Conservation (phyloP, 2,113 vertebrate genomes). For the Brachirus orientalis region DNA sequence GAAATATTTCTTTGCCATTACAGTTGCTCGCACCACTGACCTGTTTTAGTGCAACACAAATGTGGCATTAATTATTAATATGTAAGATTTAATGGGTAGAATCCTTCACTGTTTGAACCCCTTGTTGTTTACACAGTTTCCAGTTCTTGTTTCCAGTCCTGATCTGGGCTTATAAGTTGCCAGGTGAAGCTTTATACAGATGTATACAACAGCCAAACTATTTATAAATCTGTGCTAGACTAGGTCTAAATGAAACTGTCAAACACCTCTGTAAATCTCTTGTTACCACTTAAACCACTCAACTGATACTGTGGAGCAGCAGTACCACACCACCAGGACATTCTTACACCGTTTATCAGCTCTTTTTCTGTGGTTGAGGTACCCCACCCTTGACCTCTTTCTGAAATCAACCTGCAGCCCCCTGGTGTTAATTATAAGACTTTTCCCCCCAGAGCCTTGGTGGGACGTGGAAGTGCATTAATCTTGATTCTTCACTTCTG, state of each 20-base stretch:
- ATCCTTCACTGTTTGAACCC: too few relatives aligned
- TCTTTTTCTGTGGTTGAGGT: conserved; percentile 50
- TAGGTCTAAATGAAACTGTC: too few relatives aligned
- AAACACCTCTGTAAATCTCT: too few relatives aligned
- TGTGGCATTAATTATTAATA: too few relatives aligned
- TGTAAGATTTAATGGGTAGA: too few relatives aligned
- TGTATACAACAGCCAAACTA: not conserved
- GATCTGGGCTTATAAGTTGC: not conserved
- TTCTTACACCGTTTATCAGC: conserved; percentile 46
- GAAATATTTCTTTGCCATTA: not conserved
- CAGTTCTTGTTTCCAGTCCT: too few relatives aligned
- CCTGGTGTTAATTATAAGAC: conserved; percentile 81
- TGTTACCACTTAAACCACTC: conserved; percentile 16
- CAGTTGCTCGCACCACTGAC: not conserved
- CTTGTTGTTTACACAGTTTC: too few relatives aligned
- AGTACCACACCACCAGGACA: conserved; percentile 21
- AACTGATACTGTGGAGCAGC: conserved; percentile 36
- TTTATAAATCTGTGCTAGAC: too few relatives aligned
- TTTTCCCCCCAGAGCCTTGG: conserved; percentile 56
- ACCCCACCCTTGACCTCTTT: conserved; percentile 42
- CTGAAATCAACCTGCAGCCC: conserved; percentile 63
- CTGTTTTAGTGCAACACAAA: not conserved
- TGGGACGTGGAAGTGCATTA: conserved; percentile 79
- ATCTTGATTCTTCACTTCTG: conserved; percentile 81
- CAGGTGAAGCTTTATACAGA: not conserved